phyloP scores from a whole-genome alignment of 2,113 vertebrate genomes.

The Salminus brasiliensis region DNA sequence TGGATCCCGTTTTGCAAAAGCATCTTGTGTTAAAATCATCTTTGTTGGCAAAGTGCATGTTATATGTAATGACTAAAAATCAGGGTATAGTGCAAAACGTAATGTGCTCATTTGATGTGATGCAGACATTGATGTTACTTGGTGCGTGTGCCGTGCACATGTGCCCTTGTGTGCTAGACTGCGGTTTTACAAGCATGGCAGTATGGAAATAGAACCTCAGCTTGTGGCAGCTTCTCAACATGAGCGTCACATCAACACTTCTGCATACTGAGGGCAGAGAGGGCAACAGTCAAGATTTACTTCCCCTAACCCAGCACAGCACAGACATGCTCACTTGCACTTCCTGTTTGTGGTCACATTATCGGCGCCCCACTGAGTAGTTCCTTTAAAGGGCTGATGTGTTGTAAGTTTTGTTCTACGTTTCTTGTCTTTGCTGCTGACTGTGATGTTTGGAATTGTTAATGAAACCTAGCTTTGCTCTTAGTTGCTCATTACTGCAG shows the following conservation, averaged over 20 bases:
- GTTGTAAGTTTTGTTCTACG: not conserved
- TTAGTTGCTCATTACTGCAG: not conserved
- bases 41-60: too few relatives aligned
- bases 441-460: not conserved
- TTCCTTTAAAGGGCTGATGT: not conserved
- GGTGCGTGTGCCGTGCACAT: not conserved
- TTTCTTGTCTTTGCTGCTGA: not conserved
- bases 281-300: not conserved
- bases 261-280: not conserved
- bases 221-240: not conserved
- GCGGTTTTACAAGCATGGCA: not conserved
- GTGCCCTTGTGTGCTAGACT: not conserved
- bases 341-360: constrained; percentile 40
- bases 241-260: not conserved
- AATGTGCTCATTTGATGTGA: not conserved
- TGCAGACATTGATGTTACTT: not conserved
- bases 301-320: not conserved
- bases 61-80: too few relatives aligned
- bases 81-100: too few relatives aligned
- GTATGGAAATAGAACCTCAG: not conserved
- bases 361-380: not conserved
- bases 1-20: too few relatives aligned
- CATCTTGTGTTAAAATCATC: too few relatives aligned
- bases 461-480: not conserved
- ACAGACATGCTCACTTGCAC: not conserved